Percentiles rank a stretch among this genome's conserved stretches.
These are phyloP conservation scores for Herpetotheres cachinnans DNA, from an alignment of 2,113 vertebrate genomes.

Conservation along the genomic window DNA sequence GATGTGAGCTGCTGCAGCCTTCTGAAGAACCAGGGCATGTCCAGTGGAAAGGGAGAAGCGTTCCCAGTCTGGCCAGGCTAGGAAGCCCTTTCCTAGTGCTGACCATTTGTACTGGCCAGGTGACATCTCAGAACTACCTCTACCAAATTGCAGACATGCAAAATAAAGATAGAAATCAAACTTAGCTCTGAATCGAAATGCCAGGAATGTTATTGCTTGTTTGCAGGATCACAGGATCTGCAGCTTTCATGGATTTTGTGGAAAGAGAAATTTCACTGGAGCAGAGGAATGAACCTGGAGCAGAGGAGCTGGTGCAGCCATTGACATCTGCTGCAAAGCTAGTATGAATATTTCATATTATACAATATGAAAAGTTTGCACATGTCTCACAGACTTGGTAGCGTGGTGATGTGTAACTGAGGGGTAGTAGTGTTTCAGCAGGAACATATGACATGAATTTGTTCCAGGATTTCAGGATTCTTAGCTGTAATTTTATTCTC, in stretches of 20 bases:
- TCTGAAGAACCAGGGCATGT: not conserved
- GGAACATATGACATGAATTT: not conserved
- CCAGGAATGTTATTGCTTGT: not conserved
- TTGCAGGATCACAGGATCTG: not conserved
- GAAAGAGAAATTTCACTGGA: not conserved
- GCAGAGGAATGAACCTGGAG: not conserved
- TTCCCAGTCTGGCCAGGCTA: not conserved
- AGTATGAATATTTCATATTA: conserved; percentile 29
- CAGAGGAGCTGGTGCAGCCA: conserved; percentile 16
- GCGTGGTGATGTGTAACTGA: not conserved
- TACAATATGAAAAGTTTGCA: not conserved
- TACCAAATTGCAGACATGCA: not conserved
- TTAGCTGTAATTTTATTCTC: conserved; percentile 4
- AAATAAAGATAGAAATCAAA: not conserved
- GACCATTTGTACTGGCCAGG: not conserved
- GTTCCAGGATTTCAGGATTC: conserved; percentile 29
- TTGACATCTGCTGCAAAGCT: conserved; percentile 33
- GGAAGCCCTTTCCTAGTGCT: not conserved
- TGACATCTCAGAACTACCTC: not conserved
- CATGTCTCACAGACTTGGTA: not conserved
- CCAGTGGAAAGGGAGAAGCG: not conserved
- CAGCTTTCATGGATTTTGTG: not conserved
- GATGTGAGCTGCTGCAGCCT: not conserved
- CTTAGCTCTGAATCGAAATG: not conserved
- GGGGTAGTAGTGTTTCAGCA: not conserved